Conservation (phyloP, 2,797 vertebrate species). For the Clarias pachynema region DNA sequence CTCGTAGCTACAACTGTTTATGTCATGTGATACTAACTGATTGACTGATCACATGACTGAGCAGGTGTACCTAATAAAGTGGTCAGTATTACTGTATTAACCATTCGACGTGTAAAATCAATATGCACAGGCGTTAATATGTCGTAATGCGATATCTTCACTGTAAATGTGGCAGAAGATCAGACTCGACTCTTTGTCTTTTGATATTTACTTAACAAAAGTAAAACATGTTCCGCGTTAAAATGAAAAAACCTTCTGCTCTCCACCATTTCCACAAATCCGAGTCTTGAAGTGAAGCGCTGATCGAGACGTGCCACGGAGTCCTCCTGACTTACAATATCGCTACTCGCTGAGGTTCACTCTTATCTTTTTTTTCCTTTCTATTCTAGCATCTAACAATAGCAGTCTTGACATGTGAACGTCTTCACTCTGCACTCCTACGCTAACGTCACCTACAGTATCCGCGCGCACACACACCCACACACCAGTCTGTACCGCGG, state of each 20-base stretch:
- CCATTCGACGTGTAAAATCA: no score
- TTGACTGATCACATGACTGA: background rate
- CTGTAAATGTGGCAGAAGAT: background rate
- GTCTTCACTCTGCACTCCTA: background rate
- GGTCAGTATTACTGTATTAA: background rate
- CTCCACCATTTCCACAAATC: background rate
- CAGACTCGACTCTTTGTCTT: background rate
- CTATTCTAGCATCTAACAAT: background rate
- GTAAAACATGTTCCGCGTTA: background rate
- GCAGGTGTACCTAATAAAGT: background rate
- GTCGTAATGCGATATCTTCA: background rate
- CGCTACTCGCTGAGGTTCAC: background rate
- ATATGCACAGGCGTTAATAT: background rate
- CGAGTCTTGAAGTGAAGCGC: background rate
- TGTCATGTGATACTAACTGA: background rate
- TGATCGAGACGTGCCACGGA: background rate
- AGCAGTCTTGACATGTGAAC: constrained; percentile 1
- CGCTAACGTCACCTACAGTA: background rate
- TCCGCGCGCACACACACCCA: background rate
- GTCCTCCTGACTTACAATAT: background rate
- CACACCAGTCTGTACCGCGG: background rate
- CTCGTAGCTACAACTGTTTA: background rate
- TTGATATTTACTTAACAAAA: background rate
- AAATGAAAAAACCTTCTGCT: no score
- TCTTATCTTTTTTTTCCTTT: background rate